Conservation (phyloP, 2,113 vertebrate genomes). For the Pristiophorus japonicus region DNA sequence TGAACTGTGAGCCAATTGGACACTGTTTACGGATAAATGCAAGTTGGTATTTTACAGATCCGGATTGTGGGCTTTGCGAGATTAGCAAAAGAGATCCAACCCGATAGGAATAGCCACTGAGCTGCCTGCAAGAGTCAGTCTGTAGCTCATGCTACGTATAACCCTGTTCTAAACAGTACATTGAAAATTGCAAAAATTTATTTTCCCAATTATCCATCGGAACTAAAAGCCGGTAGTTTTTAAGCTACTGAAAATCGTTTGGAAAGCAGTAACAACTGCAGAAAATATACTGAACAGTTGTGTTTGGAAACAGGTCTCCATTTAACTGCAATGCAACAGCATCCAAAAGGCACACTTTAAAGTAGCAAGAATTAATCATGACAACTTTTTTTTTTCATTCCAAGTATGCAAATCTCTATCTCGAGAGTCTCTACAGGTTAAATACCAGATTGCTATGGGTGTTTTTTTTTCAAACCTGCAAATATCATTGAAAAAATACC, state of each 20-base stretch:
- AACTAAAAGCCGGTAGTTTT: background rate
- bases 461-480: background rate
- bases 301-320: background rate
- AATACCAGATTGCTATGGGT: background rate
- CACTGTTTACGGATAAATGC: background rate
- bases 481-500: background rate
- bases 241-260: background rate
- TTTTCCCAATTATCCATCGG: background rate
- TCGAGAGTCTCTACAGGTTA: background rate
- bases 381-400: background rate
- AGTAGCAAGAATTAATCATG: background rate
- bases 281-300: background rate
- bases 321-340: background rate
- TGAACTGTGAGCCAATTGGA: background rate
- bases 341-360: background rate
- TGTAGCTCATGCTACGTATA: background rate
- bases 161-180: background rate
- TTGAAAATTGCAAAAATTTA: background rate
- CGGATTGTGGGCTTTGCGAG: background rate
- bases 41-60: background rate
- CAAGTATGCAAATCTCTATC: background rate
- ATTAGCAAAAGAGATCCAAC: background rate
- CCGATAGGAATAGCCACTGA: background rate
- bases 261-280: background rate
- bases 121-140: background rate